These are phyloP conservation scores for Flexamia atlantica DNA, from an alignment of 2,888 invertebrate genomes.

Conservation along the genomic window DNA sequence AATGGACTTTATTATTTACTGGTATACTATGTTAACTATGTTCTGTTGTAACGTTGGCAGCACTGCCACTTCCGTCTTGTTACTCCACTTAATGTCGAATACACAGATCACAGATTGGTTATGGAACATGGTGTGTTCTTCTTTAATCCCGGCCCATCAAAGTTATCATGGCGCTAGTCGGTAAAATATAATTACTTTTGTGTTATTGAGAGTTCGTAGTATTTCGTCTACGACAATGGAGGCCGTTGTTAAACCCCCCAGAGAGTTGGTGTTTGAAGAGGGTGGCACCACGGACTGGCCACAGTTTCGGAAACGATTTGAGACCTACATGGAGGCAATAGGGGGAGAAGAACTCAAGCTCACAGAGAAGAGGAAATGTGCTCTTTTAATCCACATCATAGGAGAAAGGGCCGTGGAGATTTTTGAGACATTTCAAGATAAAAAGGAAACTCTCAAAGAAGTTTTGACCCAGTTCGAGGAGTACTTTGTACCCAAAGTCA, in stretches of 20 bases:
- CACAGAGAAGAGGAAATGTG: constrained; percentile 37
- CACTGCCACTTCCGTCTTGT: no score
- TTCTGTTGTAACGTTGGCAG: no score
- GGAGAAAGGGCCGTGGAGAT: constrained; percentile 34
- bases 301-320: constrained; percentile 33
- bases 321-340: constrained; percentile 36
- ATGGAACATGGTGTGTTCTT: no score
- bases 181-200: neutral
- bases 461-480: constrained; percentile 19
- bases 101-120: no score
- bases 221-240: constrained; percentile 14
- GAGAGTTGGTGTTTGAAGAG: neutral
- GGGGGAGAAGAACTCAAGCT: constrained; percentile 43
- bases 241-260: constrained; percentile 26
- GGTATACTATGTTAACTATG: no score
- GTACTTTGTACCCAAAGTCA: constrained; percentile 50
- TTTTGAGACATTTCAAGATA: constrained; percentile 24
- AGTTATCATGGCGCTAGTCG: neutral
- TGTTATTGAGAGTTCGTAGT: neutral
- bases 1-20: no score
- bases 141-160: neutral
- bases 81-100: no score
- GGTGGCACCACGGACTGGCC: constrained; percentile 14
- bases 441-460: constrained; percentile 39
- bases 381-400: constrained; percentile 34